phyloP scores from a whole-genome alignment of 1,140 invertebrate genomes.

The Magallana angulata region DNA sequence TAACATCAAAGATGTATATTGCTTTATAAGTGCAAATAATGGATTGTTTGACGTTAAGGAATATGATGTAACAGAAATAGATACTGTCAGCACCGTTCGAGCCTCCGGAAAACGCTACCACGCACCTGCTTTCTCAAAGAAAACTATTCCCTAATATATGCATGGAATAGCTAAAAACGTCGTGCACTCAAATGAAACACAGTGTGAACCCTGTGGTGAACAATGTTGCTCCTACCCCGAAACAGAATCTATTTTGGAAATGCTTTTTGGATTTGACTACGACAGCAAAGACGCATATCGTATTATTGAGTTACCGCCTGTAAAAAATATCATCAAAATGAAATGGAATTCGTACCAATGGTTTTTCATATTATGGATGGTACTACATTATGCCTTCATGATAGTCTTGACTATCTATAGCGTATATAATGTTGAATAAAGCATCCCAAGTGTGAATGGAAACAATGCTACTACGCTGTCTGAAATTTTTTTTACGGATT shows the following conservation, averaged over 20 bases:
- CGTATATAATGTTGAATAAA: neutral
- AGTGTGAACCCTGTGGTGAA: neutral
- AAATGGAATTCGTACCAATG: conserved; percentile 60
- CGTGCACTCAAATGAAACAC: conserved; percentile 25
- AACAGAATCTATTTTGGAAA: conserved; percentile 57
- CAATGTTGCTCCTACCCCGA: conserved; percentile 2
- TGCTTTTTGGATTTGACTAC: conserved; percentile 55
- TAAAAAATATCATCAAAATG: conserved; percentile 54
- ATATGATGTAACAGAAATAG: conserved; percentile 67
- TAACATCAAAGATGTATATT: conserved; percentile 64
- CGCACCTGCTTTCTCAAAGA: neutral
- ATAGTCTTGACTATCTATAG: conserved; percentile 54
- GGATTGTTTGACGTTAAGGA: conserved; percentile 65
- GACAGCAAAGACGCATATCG: conserved; percentile 52
- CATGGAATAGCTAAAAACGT: conserved; percentile 36
- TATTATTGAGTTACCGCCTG: conserved; percentile 55
- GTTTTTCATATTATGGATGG: conserved; percentile 56
- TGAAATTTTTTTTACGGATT: neutral
- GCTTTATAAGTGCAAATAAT: conserved; percentile 60
- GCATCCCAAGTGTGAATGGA: neutral
- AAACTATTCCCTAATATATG: conserved; percentile 19
- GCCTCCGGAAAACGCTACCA: neutral
- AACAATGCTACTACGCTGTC: conserved; percentile 14
- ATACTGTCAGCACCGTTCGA: conserved; percentile 29
- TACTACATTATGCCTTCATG: conserved; percentile 59